These are phyloP conservation scores for Apistogramma diplotaenia DNA, from an alignment of 2,113 vertebrate species.

Conservation along the genomic window DNA sequence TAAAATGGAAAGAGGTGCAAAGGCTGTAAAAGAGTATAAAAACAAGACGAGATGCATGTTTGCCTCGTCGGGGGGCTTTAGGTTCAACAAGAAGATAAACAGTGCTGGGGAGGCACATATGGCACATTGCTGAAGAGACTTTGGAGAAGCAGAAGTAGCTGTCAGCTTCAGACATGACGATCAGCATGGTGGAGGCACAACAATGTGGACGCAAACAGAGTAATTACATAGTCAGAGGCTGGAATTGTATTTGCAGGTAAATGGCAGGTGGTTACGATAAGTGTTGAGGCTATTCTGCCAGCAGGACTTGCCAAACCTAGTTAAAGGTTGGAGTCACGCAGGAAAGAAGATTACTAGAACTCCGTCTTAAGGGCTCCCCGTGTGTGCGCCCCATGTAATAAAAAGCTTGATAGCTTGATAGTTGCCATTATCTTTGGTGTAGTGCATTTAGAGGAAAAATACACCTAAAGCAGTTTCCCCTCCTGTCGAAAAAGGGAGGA, in stretches of 20 bases:
- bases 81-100: slow-evolving; percentile 34
- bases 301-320: slow-evolving; percentile 44
- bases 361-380: slow-evolving; percentile 17
- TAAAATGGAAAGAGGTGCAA: not conserved
- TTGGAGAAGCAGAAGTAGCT: slow-evolving; percentile 42
- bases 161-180: slow-evolving; percentile 48
- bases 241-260: slow-evolving; percentile 61
- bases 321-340: slow-evolving; percentile 57
- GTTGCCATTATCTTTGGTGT: slow-evolving; percentile 57
- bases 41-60: slow-evolving; percentile 14
- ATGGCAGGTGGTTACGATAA: slow-evolving; percentile 68
- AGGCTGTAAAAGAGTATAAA: not conserved
- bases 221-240: slow-evolving; percentile 66
- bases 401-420: slow-evolving; percentile 44
- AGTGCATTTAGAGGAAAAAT: slow-evolving; percentile 46
- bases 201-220: slow-evolving; percentile 61
- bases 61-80: not conserved
- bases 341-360: slow-evolving; percentile 67
- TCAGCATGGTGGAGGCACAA: slow-evolving; percentile 61
- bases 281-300: slow-evolving; percentile 57
- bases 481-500: slow-evolving; percentile 7
- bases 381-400: slow-evolving; percentile 14
- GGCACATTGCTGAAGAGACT: slow-evolving; percentile 17
- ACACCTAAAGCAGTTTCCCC: slow-evolving; percentile 28
- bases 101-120: slow-evolving; percentile 16